Percentiles rank a stretch among this genome's conserved stretches.
Evolutionary conservation across 2,797 vertebrate species (phyloP).

Genomic region (Gephyroberyx darwinii): DNA sequence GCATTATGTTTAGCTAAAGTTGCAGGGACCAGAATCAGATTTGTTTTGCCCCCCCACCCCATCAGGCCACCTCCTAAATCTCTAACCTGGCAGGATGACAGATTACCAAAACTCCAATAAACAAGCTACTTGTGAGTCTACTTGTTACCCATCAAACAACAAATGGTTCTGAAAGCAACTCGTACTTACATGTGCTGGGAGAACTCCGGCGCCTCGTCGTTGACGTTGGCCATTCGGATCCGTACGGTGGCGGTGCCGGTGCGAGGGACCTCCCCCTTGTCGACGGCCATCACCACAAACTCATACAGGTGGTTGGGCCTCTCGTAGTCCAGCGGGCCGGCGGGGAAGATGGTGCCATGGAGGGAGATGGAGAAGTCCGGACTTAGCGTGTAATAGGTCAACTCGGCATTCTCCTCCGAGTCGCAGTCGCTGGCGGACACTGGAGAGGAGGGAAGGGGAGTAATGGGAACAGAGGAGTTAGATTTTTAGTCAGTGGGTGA

Average conservation of each 20-base stretch:
- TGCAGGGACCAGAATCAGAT: too few species aligned
- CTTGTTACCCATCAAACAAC: too few species aligned
- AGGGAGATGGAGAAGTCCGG: slow-evolving; percentile 88
- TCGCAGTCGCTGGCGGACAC: slow-evolving; percentile 91
- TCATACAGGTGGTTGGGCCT: slow-evolving; percentile 88
- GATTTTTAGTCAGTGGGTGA: neutral
- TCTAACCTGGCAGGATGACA: too few species aligned
- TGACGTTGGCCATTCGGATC: slow-evolving; percentile 88
- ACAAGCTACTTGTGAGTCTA: too few species aligned
- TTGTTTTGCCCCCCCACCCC: too few species aligned
- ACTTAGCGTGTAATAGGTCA: slow-evolving; percentile 87
- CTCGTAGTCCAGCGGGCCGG: slow-evolving; percentile 85
- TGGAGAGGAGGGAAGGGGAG: slow-evolving; percentile 50
- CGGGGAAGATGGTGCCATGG: slow-evolving; percentile 87
- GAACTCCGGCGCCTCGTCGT: slow-evolving; percentile 89
- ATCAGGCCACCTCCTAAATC: too few species aligned
- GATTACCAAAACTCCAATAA: too few species aligned
- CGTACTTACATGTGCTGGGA: slow-evolving; percentile 85
- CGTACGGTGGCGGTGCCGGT: slow-evolving; percentile 89
- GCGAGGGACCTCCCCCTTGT: slow-evolving; percentile 85
- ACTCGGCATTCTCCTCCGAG: slow-evolving; percentile 85
- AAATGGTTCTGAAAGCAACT: too few species aligned
- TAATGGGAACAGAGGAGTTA: neutral
- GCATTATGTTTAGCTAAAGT: too few species aligned
- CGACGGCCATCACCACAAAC: slow-evolving; percentile 90